Conservation (phyloP, 2,888 invertebrate species). For the Cyclophora albipunctata region DNA sequence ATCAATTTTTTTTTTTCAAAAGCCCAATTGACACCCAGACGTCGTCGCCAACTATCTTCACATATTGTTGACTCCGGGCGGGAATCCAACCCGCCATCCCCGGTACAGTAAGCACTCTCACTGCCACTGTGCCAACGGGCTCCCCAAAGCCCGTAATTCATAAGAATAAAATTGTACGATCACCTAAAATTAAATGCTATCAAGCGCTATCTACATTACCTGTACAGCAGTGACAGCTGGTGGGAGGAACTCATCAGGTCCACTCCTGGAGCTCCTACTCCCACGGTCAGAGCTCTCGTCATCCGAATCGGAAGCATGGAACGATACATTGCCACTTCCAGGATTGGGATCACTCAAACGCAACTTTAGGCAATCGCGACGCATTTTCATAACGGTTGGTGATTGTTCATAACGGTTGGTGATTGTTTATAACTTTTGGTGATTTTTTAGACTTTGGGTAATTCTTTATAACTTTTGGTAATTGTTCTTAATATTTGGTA, state of each 20-base stretch:
- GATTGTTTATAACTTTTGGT: neutral
- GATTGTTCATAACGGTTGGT: conserved; percentile 19
- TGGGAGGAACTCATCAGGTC: conserved; percentile 42
- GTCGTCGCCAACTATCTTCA: too few relatives aligned
- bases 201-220: conserved; percentile 26
- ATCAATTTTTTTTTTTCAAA: too few relatives aligned
- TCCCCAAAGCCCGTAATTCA: too few relatives aligned
- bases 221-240: conserved; percentile 42
- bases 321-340: conserved; percentile 43
- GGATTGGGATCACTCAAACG: conserved; percentile 65
- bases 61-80: too few relatives aligned
- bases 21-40: too few relatives aligned
- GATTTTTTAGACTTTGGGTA: neutral
- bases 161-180: too few relatives aligned
- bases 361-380: conserved; percentile 63
- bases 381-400: conserved; percentile 36
- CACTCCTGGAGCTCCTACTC: conserved; percentile 38
- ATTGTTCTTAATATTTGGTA: conserved; percentile 5
- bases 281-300: conserved; percentile 55
- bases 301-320: conserved; percentile 62
- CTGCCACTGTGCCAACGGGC: too few relatives aligned
- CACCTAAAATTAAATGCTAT: too few relatives aligned
- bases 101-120: too few relatives aligned
- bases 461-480: neutral
- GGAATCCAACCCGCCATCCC: too few relatives aligned